Percentiles rank a stretch among this genome's conserved stretches.
phyloP scores from a whole-genome alignment of 2,797 vertebrate genomes.

The Acanthurus tractus region DNA sequence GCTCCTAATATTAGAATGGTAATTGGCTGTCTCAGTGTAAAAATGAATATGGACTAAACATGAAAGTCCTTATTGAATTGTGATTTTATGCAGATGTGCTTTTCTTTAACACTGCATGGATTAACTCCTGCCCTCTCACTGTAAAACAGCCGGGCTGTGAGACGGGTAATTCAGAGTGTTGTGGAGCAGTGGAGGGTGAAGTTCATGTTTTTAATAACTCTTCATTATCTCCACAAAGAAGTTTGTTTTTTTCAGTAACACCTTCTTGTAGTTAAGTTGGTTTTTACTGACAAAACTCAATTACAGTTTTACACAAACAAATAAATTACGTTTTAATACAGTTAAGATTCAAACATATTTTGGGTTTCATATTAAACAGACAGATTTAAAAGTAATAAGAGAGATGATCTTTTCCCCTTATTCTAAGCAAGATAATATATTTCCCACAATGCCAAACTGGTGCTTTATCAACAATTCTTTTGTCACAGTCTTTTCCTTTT shows the following conservation, averaged over 20 bases:
- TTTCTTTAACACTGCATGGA: constrained; percentile 32
- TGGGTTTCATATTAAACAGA: no score
- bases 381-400: no score
- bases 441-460: neutral
- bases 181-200: constrained; percentile 45
- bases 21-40: neutral
- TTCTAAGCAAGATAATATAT: neutral
- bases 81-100: constrained; percentile 12
- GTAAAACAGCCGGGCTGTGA: constrained; percentile 49
- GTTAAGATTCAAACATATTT: no score
- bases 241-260: constrained; percentile 48
- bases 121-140: constrained; percentile 47
- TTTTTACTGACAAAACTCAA: constrained; percentile 9
- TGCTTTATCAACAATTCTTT: neutral
- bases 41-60: neutral
- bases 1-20: neutral
- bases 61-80: constrained; percentile 10
- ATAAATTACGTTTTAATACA: no score
- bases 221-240: constrained; percentile 75
- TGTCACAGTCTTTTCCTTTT: neutral
- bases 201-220: constrained; percentile 71
- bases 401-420: neutral
- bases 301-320: no score
- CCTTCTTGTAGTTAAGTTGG: neutral
- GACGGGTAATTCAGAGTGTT: constrained; percentile 75